Evolutionary conservation across 2,113 vertebrate genomes (phyloP).

Genomic region (Hydropotes inermis): DNA sequence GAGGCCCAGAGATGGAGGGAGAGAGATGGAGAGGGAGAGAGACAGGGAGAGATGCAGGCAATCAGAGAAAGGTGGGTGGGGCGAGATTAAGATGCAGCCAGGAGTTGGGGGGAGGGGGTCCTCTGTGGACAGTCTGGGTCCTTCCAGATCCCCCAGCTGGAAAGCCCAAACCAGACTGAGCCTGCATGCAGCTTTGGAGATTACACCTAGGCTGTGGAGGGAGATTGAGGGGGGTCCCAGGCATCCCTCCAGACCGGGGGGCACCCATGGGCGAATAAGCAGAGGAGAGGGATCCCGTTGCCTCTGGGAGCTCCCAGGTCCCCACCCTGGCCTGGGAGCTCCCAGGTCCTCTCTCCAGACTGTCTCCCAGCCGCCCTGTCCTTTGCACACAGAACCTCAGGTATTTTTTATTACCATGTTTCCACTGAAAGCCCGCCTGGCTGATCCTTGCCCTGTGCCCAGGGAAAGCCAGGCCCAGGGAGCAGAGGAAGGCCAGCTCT

Average conservation of each 20-base stretch:
- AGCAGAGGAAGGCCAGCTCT: background rate
- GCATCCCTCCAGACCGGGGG: background rate
- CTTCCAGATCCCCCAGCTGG: background rate
- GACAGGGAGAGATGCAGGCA: background rate
- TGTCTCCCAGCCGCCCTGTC: background rate
- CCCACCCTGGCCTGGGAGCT: background rate
- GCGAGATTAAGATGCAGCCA: background rate
- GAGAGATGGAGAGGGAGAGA: background rate
- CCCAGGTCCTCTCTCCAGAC: background rate
- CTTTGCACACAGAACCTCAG: background rate
- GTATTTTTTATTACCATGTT: accelerated
- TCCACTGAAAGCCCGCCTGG: accelerated
- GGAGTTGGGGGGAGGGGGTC: background rate
- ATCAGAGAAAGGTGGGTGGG: background rate
- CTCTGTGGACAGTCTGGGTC: background rate
- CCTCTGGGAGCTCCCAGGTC: accelerated
- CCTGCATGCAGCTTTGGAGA: background rate
- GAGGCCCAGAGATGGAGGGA: background rate
- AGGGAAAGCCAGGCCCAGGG: background rate
- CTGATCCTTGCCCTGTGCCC: background rate
- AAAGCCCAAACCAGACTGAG: background rate
- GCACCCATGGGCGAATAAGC: accelerated
- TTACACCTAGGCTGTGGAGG: no score
- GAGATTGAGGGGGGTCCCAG: background rate
- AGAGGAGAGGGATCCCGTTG: background rate